phyloP scores from a whole-genome alignment of 2,113 vertebrate species.

The Leptobrachium leishanense region DNA sequence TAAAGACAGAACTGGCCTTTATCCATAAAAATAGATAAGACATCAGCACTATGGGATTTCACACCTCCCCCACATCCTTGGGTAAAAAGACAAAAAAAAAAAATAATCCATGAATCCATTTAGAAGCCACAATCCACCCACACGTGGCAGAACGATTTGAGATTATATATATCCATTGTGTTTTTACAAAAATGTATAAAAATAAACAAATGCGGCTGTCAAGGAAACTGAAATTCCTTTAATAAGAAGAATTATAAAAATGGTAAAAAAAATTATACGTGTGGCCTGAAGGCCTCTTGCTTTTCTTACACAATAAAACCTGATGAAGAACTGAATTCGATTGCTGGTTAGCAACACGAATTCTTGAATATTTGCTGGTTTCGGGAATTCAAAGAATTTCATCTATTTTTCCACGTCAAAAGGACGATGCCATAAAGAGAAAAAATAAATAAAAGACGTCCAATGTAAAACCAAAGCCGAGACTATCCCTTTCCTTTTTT shows the following conservation, averaged over 20 bases:
- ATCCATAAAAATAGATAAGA: no score
- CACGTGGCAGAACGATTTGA: background rate
- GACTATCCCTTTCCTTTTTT: no score
- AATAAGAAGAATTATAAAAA: background rate
- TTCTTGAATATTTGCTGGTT: background rate
- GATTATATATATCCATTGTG: background rate
- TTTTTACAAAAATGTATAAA: background rate
- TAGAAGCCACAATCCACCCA: background rate
- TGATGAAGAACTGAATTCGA: background rate
- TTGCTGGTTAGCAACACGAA: background rate
- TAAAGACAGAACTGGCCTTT: no score
- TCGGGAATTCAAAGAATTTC: slow-evolving; percentile 1
- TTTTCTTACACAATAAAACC: background rate
- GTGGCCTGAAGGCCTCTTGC: background rate
- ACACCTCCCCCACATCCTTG: background rate
- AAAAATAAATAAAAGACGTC: no score
- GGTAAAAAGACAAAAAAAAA: background rate
- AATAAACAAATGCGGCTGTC: no score
- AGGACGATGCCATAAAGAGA: background rate
- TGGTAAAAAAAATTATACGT: background rate
- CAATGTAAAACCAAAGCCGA: no score
- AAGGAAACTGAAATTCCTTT: no score
- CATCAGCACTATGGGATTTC: no score
- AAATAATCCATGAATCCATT: background rate
- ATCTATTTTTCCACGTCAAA: slow-evolving; percentile 8